Evolutionary conservation across 1,140 invertebrate genomes (phyloP).

Genomic region (Eupeodes corollae): DNA sequence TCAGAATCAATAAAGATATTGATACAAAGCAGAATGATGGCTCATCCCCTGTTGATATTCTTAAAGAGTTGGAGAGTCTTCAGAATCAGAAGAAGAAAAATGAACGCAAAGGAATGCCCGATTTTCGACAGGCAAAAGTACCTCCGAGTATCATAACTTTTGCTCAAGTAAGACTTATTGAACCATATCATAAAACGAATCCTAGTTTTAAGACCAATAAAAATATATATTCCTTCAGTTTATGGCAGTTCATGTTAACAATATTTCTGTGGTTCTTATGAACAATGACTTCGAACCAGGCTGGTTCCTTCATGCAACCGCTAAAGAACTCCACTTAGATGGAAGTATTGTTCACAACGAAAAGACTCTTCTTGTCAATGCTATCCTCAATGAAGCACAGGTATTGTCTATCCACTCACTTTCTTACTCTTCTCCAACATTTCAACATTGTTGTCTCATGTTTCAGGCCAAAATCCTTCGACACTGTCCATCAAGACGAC

Average conservation of each 20-base stretch:
- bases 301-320: conserved; percentile 63
- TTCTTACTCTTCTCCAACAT: background rate
- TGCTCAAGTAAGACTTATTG: conserved; percentile 52
- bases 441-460: conserved; percentile 1
- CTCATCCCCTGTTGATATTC: background rate
- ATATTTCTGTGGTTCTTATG: conserved; percentile 63
- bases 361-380: conserved; percentile 58
- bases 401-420: conserved; percentile 10
- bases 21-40: conserved; percentile 27
- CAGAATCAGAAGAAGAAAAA: conserved; percentile 18
- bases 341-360: conserved; percentile 61
- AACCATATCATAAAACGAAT: background rate
- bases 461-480: conserved; percentile 36
- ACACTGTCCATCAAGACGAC: conserved; percentile 32
- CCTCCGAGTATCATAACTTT: conserved; percentile 67
- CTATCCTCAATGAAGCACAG: conserved; percentile 47
- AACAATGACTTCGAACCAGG: conserved; percentile 48
- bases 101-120: conserved; percentile 39
- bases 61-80: conserved; percentile 21
- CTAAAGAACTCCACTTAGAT: conserved; percentile 65
- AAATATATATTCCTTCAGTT: conserved; percentile 55
- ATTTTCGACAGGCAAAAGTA: conserved; percentile 62
- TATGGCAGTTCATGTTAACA: conserved; percentile 75
- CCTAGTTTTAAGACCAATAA: background rate
- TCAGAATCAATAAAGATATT: conserved; percentile 73